Evolutionary conservation across 2,113 vertebrate species (phyloP), one percentile per base, ranked within the genome.

Genomic region (Lepus americanus): DNA sequence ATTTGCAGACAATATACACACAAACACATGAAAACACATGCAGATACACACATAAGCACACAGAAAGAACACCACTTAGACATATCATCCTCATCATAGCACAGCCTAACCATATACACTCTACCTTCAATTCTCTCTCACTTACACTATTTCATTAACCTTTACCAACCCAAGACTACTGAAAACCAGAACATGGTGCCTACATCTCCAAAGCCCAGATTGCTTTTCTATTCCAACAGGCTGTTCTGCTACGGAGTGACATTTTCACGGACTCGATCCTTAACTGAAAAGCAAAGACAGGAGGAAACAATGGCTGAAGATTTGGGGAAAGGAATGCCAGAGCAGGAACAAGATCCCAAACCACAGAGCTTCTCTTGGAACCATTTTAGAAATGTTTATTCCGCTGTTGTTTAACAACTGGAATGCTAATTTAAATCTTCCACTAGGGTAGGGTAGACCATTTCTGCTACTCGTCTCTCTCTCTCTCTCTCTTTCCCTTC

Each of bases 31-130:
- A 64, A 83, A 8, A 74, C 5, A 6, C 11, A 59, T 20, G 63
- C 31, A 78, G 22, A 83, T 7, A 89, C 14, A 92, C n/a, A 61
- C 79, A 59, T 0, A 44, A 3, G 17, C 29, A 90, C 7, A 53
- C 5, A 90, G 70, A 72, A n/a, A 77, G 9, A 80, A 6, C 51
- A 69, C 69, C 51, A 83, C 51, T 94, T 89, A 27, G 94, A 95
- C 72, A 63, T 53, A 89, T 14, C 69, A 27, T 66, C 2, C 44
- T 64, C 29, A 14, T 88, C n/a, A n/a, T 64, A 76, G 78, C 6
- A 33, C 51, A 80, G 6, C 17, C n/a, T 67, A 88, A 33, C 44
- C 9, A 1, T 51, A n/a, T 6, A 1, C 17, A 12, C 4, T 85
- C 69, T 91, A 55, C 61, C 73, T 93, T 80, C 61, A 94, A 5